Base-by-base conservation (phyloP, 2,888 invertebrate genomes). In the Xestobium rufovillosum region DNA sequence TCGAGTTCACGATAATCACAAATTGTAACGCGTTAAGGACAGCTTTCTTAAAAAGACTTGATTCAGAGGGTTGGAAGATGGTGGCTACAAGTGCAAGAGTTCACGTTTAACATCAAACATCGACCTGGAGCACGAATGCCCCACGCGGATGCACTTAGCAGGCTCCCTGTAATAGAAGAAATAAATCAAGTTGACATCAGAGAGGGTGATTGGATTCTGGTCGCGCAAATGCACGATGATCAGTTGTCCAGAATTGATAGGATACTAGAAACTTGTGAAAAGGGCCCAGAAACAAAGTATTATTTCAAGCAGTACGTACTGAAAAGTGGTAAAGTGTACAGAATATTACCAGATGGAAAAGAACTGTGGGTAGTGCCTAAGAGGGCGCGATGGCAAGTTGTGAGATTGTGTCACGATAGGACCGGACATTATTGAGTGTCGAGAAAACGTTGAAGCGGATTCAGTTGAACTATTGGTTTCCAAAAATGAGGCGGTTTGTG, bases 401-500 rank as follows among this genome's bases (percentile, higher is more conserved):
- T 44, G 19, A 34, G 37, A 33, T 31, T 49, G 12, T 46, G 44
- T 34, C 48, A 51, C 31, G 50, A 48, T 31, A 34, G 48, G 6
- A 36, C 34, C 8, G 47, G 44, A 14, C 49, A 48, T 31, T n/a
- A n/a, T 29, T 42, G 13, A 38, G 50, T 15, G 19, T 44, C 11
- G 48, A 50, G 31, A 43, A 50, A 26, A 43, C 46, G 4, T 11
- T 48, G 6, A 23, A 37, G 26, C 17, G 40, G 25, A 42, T 50
- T 12, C 26, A 26, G 23, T 17, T 26, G 28, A 44, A 46, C 28
- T 50, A 51, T 37, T 51, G 44, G 41, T 50, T 50, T 27, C 36
- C 50, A 10, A 39, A 34, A 14, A 44, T 48, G 46, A 14, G 47
- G 29, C 34, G 44, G 1, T 57, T 55, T 36, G 50, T 59, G 1